Base-by-base conservation (phyloP, 2,888 invertebrate genomes). In the Elysia crispata region DNA sequence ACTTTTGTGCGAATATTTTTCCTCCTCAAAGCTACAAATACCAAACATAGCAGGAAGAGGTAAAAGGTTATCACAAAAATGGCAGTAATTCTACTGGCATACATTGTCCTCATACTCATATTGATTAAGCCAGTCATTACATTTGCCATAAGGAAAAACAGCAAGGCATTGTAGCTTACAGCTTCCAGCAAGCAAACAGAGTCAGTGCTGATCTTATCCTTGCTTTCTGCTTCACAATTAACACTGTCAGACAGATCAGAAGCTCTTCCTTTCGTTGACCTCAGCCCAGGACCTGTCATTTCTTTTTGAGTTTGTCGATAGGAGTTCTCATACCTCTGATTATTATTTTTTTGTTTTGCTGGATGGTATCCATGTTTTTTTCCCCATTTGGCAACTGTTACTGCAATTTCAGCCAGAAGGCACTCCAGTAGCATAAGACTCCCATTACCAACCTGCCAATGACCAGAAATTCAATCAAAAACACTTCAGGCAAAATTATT, bases 61-160 rank as follows among this genome's bases (percentile, higher is more conserved):
- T 92, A 92, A 23, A 81, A 54, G 66, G 83, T 77, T 25, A 91
- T 72, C 18, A 90, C 85, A 8, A 77, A 0, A 41, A 90, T 77
- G 30, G 88, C 87, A 25, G 80, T 70, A 6, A 76, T 11, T 5
- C 86, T 69, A 41, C 86, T 73, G 20, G 87, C 79, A 66, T 87
- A 84, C 20, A 92, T 83, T 3, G 97, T 96, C 83, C 94, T 93
- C 20, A 96, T 92, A 18, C 93, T 92, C 89, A 97, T 93, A 93
- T 98, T 98, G 6, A 97, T 93, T 1, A 94, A 89, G 15, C 98
- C 98, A 0, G 98, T 98, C 23, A 96, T 90, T 49, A 98, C 85
- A 93, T 98, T 98, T 0, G 95, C 95, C 20, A 95, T 84, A 76
- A 98, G 92, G 91, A 98, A 98, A 91, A 95, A 96, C n/a, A 94